Evolutionary conservation across 2,888 invertebrate species (phyloP), one percentile per base, ranked within the genome.

Genomic region (Parelbella ahira): DNA sequence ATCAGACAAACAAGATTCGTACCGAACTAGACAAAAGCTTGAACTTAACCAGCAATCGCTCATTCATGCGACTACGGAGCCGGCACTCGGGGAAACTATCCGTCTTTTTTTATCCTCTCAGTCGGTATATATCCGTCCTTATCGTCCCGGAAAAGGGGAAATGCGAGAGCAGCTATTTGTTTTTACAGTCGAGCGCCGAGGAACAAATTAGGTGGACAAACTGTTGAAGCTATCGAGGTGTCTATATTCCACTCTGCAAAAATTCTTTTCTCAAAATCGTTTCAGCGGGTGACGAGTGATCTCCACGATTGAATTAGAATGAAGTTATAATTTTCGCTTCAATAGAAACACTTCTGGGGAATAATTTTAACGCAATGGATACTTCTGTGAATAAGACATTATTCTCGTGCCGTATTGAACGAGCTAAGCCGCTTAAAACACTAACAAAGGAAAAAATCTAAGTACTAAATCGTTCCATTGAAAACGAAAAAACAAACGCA

Each of bases 181-280:
- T 87, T 84, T 84, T 81, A 77, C 83, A 83, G 83, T 71, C 73
- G 81, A 79, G 75, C 76, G 77, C 69, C 78, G 77, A 65, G 78
- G 87, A 83, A 82, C 84, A 87, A 87, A 87, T 86, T 86, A 84
- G 86, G 82, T 82, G 81, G 84, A 83, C 87, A 86, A 84, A 86
- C 87, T 84, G 82, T 81, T 79, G 77, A 78, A 81, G 74, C 77
- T 75, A 72, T 63, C 76, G 80, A 83, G 80, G 82, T 83, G 84
- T 82, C 84, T 81, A 74, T 81, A 79, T 84, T 82, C 75, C 74
- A 67, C 68, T 74, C 66, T 58, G 69, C 56, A 71, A 63, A 70
- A 82, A 82, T 81, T 81, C 75, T 73, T 77, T 76, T 73, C 73
- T 73, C 68, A 68, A 74, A 82, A 80, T 68, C 67, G 67, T 64